Base-by-base conservation (phyloP, 2,797 vertebrate genomes). In the Eptatretus atami region DNA sequence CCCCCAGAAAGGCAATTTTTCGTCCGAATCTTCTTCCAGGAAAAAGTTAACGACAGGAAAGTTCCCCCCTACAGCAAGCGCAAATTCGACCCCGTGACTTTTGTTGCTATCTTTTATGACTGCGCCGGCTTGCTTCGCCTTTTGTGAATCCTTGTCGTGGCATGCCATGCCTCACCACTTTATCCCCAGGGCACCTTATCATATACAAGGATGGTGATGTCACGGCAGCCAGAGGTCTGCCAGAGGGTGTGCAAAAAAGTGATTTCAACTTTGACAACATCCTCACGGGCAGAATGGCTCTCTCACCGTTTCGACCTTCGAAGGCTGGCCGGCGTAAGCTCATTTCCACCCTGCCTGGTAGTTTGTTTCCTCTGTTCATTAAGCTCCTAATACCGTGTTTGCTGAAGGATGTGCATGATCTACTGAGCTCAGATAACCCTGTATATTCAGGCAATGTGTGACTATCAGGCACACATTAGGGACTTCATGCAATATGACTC, bases 241-340 rank as follows among this genome's bases (percentile, higher is more conserved):
- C 87, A 81, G 69, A 77, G 92, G 12, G 63, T 79, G 63, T 98
- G 92, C 78, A 84, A 71, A 98, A 98, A 55, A 96, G 90, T 25
- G 92, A 98, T 63, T 98, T 93, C 74, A 96, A 98, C 77, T 98
- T 98, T 44, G 92, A 98, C 71, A 98, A 96, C 0, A 88, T 98
- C 65, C 84, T 98, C 19, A 87, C 84, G 69, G 92, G 88, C 65
- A 98, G 96, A 90, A 98, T 98, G 92, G 92, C 92, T 1, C 80
- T 98, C 64, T 98, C 76, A 98, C 92, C 0, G 90, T 98, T 64
- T 98, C 92, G 69, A 98, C 92, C 0, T 98, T 98, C 52, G 92
- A 98, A 74, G 92, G 90, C 74, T 98, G 92, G 92, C 92, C 92
- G n/a, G 74, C 84, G 92, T 98, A 77, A 86, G 92, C 77, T 44